phyloP scores from a whole-genome alignment of 1,140 invertebrate species.

The Paraescarpia echinospica region DNA sequence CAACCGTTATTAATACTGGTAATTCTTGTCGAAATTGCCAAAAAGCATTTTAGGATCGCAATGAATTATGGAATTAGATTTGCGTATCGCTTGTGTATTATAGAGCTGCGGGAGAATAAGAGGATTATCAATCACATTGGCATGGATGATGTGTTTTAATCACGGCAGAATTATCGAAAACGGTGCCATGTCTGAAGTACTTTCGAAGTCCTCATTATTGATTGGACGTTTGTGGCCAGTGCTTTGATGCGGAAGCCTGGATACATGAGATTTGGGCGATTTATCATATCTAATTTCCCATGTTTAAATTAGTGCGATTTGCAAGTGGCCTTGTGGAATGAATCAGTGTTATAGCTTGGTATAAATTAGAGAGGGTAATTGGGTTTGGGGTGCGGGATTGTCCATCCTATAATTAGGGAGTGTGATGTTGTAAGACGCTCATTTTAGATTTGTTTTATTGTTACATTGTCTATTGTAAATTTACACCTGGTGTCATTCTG shows the following conservation, averaged over 20 bases:
- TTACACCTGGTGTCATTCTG: not conserved
- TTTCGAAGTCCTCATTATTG: not conserved
- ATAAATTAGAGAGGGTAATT: not conserved
- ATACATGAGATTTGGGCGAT: not conserved
- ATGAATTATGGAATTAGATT: not conserved
- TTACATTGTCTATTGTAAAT: not conserved
- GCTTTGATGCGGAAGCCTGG: not conserved
- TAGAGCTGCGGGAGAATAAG: not conserved
- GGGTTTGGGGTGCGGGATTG: not conserved
- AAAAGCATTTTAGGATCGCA: not conserved
- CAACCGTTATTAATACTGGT: not conserved
- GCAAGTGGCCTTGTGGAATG: not conserved
- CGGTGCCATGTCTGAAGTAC: not conserved
- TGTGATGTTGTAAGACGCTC: not conserved
- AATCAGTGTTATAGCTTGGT: not conserved
- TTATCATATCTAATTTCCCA: not conserved
- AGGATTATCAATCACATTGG: not conserved
- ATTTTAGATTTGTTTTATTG: not conserved
- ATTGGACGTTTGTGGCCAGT: not conserved
- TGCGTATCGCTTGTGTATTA: not conserved
- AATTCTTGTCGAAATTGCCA: not conserved
- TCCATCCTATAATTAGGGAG: not conserved
- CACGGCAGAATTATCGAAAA: not conserved
- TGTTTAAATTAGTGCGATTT: conserved; percentile 1
- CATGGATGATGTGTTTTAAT: not conserved